Evolutionary conservation across 1,140 invertebrate genomes (phyloP).

Genomic region (Eufriesea mexicana): DNA sequence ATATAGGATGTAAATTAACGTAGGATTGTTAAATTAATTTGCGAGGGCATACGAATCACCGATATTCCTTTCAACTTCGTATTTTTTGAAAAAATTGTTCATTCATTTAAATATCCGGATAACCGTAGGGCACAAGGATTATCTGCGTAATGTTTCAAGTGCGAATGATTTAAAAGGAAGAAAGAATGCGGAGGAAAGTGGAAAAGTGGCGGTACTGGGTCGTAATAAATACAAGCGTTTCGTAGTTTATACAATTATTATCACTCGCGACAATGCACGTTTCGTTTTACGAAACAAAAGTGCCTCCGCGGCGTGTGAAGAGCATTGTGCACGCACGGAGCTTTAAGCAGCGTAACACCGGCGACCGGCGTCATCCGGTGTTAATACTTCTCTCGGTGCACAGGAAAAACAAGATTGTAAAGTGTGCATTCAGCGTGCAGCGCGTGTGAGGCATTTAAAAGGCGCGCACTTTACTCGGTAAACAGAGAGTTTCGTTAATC

Average conservation of each 20-base stretch:
- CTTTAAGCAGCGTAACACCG: slow-evolving; percentile 12
- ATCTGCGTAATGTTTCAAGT: too few species aligned
- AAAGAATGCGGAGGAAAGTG: background rate
- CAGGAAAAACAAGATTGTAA: slow-evolving; percentile 32
- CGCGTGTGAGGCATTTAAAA: slow-evolving; percentile 16
- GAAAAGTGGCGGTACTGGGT: background rate
- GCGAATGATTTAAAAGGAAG: background rate
- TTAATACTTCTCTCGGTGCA: slow-evolving; percentile 22
- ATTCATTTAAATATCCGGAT: too few species aligned
- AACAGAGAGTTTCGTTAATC: slow-evolving; percentile 6
- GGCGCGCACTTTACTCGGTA: background rate
- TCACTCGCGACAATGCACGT: slow-evolving; percentile 20
- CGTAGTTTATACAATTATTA: slow-evolving; percentile 13
- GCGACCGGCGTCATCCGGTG: slow-evolving; percentile 24
- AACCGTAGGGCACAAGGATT: too few species aligned
- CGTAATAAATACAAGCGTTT: background rate
- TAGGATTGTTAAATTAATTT: too few species aligned
- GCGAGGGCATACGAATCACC: too few species aligned
- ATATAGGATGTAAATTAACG: too few species aligned
- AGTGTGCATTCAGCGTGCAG: background rate
- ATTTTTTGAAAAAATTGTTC: too few species aligned
- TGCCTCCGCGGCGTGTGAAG: background rate
- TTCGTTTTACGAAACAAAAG: slow-evolving; percentile 15
- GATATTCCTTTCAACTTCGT: too few species aligned
- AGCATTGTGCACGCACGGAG: slow-evolving; percentile 13